Evolutionary conservation across 1,140 invertebrate species (phyloP).

Genomic region (Brachionus plicatilis): DNA sequence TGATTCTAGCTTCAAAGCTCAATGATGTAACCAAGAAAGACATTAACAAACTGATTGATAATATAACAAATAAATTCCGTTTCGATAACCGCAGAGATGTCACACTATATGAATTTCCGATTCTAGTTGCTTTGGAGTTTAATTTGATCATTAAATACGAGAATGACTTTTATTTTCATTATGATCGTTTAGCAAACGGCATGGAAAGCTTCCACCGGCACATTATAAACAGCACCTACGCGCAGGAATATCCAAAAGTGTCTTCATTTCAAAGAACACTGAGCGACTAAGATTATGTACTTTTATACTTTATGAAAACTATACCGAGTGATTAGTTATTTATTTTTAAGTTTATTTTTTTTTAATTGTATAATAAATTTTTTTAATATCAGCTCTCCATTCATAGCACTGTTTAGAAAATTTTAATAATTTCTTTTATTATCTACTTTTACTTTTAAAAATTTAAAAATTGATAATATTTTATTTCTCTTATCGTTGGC

Average conservation of each 20-base stretch:
- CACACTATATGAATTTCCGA: conserved; percentile 82
- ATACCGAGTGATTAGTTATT: not conserved
- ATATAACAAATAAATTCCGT: conserved; percentile 80
- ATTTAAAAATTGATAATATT: no score
- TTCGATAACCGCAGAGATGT: conserved; percentile 79
- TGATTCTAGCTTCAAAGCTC: conserved; percentile 85
- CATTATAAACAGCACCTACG: not conserved
- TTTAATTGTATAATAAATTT: not conserved
- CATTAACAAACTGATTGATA: conserved; percentile 78
- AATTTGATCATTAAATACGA: conserved; percentile 59
- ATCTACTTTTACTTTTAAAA: no score
- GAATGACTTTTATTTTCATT: conserved; percentile 14
- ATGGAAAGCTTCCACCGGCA: not conserved
- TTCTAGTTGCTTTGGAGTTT: conserved; percentile 87
- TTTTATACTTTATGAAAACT: not conserved
- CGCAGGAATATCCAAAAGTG: not conserved
- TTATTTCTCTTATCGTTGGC: no score
- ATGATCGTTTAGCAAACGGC: not conserved
- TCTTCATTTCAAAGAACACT: not conserved
- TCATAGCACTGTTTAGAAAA: no score
- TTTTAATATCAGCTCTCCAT: not conserved
- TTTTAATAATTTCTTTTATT: no score
- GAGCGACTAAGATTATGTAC: not conserved
- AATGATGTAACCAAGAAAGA: conserved; percentile 88
- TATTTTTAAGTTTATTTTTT: not conserved